Base-by-base conservation (phyloP, 2,113 vertebrate genomes). In the Falcunculus frontatus region DNA sequence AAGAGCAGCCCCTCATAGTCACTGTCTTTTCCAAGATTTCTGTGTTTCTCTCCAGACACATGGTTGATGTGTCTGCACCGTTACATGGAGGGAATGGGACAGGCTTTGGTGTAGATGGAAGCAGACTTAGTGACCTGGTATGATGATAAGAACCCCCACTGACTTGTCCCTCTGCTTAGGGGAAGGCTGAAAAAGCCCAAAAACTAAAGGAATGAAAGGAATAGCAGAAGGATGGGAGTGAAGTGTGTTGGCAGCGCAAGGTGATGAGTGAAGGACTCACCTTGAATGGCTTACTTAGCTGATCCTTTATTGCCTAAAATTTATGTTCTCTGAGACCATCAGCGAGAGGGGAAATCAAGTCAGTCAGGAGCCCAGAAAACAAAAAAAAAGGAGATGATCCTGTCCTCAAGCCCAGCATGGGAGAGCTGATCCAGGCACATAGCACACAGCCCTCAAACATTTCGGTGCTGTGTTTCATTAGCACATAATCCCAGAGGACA, bases 391-490 rank as follows among this genome's bases (percentile, higher is more conserved):
- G 63, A 44, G 26, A 79, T 6, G 23, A 86, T 92, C 63, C 60
- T 90, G 55, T 92, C 89, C 93, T 90, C 80, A 70, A 89, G 80
- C 88, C 59, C 92, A 92, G 96, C 76, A 78, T 59, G 94, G 10
- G 50, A 74, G 75, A 86, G 72, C 49, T 90, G 89, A 86, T 92
- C 63, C 75, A 90, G 73, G 69, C 79, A 89, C 72, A 95, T 2
- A 83, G 70, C 85, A 74, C 13, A 16, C 75, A 90, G 76, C 83
- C 59, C 88, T 93, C 88, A 50, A 53, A 68, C 76, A 67, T 73
- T 64, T 81, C 32, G 0, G 47, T 30, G 52, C 90, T 96, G 96
- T 70, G 50, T 96, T 96, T 96, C 89, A 93, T 96, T 95, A 96
- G 73, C 68, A 55, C 68, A 37, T 77, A 86, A 92, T 93, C 90